phyloP scores from a whole-genome alignment of 2,797 vertebrate species.

The Eptatretus atami region DNA sequence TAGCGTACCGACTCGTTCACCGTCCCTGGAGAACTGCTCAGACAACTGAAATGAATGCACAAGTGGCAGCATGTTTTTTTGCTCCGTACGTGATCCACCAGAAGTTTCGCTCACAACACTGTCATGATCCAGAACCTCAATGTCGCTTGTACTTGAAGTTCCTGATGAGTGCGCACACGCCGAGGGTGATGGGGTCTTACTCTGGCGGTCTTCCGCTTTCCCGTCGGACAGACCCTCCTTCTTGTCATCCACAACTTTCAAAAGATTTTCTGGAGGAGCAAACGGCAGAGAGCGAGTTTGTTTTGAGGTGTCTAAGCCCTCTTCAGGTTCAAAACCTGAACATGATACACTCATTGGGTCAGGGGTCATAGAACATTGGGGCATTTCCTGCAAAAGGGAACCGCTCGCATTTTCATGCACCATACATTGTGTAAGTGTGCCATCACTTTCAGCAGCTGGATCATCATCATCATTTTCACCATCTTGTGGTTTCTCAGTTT shows the following conservation, averaged over 20 bases:
- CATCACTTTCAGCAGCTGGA: background rate
- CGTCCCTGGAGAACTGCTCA: conserved; percentile 47
- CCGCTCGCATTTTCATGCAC: no score
- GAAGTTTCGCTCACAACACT: conserved; percentile 96
- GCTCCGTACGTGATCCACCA: conserved; percentile 49
- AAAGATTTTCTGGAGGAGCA: background rate
- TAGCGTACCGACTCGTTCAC: conserved; percentile 16
- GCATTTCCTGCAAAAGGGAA: no score
- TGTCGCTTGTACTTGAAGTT: conserved; percentile 90
- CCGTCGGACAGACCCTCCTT: conserved; percentile 9
- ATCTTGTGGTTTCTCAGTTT: conserved; percentile 35
- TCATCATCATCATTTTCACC: background rate
- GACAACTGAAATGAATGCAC: conserved; percentile 95
- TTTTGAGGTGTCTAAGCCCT: conserved; percentile 1
- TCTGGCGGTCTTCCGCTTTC: conserved; percentile 68
- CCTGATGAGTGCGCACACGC: conserved; percentile 82
- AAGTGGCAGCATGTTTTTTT: conserved; percentile 49
- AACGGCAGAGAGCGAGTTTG: no score
- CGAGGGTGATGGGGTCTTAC: conserved; percentile 70
- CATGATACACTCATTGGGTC: no score
- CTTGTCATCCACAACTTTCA: background rate
- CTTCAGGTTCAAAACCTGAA: background rate
- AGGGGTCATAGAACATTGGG: no score
- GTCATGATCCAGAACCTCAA: conserved; percentile 88
- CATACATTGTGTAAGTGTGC: background rate